Evolutionary conservation across 2,797 vertebrate species (phyloP).

Genomic region (Dermochelys coriacea): DNA sequence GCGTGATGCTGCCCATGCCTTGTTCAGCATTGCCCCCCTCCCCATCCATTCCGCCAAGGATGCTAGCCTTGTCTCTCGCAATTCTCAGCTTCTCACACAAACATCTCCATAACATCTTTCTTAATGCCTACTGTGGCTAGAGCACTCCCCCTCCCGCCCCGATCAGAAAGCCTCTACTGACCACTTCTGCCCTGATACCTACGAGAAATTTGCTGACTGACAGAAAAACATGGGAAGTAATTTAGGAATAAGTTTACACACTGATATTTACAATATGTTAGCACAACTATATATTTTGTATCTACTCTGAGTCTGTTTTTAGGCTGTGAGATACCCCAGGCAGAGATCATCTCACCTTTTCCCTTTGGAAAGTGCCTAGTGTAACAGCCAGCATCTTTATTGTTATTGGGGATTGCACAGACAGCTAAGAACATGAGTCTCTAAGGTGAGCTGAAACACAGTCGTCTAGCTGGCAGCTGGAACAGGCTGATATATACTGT

Average conservation of each 20-base stretch:
- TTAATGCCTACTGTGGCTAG: neutral
- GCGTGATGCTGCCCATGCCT: neutral
- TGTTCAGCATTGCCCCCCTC: neutral
- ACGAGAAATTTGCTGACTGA: neutral
- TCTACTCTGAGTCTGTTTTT: neutral
- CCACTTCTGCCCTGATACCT: neutral
- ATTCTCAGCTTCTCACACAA: neutral
- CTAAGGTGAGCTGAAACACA: neutral
- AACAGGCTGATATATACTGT: neutral
- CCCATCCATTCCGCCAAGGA: neutral
- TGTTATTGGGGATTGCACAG: neutral
- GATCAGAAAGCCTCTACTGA: fast-evolving
- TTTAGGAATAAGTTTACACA: neutral
- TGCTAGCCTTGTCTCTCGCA: neutral
- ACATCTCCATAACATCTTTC: neutral
- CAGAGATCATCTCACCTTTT: neutral
- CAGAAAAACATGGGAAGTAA: neutral
- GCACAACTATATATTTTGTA: neutral
- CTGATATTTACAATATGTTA: too few relatives aligned
- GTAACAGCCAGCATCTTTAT: neutral
- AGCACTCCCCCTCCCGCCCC: neutral
- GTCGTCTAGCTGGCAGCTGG: neutral
- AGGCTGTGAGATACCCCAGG: neutral
- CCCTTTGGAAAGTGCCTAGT: neutral
- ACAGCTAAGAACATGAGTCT: neutral